Base-by-base conservation (phyloP, 2,888 invertebrate species). In the Crioceris asparagi region DNA sequence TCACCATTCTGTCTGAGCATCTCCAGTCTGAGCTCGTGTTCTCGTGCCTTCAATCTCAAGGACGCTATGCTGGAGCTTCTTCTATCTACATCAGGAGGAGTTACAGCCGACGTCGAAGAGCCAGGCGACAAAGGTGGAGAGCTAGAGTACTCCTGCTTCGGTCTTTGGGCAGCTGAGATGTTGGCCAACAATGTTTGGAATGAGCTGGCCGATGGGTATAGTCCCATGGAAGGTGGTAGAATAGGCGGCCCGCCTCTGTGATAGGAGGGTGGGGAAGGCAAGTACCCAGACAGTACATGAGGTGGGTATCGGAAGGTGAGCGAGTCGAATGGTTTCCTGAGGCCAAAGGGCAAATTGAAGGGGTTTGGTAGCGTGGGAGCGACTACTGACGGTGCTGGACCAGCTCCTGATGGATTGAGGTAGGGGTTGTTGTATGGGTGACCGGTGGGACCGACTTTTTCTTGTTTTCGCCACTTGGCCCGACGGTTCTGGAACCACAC, bases 401-500 rank as follows among this genome's bases (percentile, higher is more conserved):
- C 74, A 25, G 75, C 70, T 30, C 64, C 68, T n/a, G 71, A 72
- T 30, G 77, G 75, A 32, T 77, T 72, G 46, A 85, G 61, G 64
- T 86, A 88, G 2, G 87, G 86, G 14, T 12, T 14, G 61, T 83
- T 87, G 73, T 90, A 90, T 1, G 90, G 90, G 62, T 90, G 90
- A 2, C 75, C 87, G 55, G 87, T 83, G 0, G 90, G 90, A 0
- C 90, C 90, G 39, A 90, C 90, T 66, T 88, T 90, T 65, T 90
- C 90, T 58, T 88, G 88, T 58, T 91, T 91, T 26, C 91, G 74
- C 90, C 90, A 91, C 67, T 91, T 91, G 31, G 90, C 90, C 26
- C 90, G 73, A 2, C 90, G 75, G 63, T 91, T 91, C 69, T 91
- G 90, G 64, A 90, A 91, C 90, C 90, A 90, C 4, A 91, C 90